Evolutionary conservation across 1,140 invertebrate genomes (phyloP).

Genomic region (Drosophila watanabei): DNA sequence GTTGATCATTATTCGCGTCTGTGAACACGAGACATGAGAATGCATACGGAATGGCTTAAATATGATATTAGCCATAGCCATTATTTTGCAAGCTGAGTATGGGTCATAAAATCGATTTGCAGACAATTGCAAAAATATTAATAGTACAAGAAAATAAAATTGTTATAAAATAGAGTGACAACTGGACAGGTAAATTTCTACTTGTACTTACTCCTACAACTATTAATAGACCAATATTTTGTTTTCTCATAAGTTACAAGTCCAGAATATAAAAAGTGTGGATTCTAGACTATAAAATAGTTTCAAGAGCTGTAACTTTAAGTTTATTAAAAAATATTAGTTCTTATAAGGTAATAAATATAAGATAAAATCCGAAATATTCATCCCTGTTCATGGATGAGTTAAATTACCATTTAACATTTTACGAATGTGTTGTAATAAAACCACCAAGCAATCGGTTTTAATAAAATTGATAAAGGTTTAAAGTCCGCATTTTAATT

Average conservation of each 20-base stretch:
- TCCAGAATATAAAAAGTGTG: not conserved
- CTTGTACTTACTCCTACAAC: no score
- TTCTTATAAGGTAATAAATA: no score
- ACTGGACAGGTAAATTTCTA: not conserved
- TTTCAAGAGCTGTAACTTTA: not conserved
- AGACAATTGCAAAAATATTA: not conserved
- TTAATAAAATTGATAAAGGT: not conserved
- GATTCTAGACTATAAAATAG: not conserved
- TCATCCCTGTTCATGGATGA: not conserved
- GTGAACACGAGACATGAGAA: conserved; percentile 1
- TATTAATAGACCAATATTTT: no score
- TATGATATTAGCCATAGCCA: conserved; percentile 5
- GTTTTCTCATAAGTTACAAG: not conserved
- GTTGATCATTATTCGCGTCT: conserved; percentile 19
- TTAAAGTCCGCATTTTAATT: not conserved
- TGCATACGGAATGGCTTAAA: conserved; percentile 9
- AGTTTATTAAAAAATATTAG: not conserved
- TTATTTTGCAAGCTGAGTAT: conserved; percentile 6
- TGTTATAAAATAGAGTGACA: not conserved
- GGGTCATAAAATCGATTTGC: not conserved
- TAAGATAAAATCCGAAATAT: no score
- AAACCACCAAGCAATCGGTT: not conserved
- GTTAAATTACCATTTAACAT: not conserved
- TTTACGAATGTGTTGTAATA: not conserved
- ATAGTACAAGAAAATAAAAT: not conserved